These are phyloP conservation scores for Centropus bengalensis DNA, from an alignment of 2,113 vertebrate species.

Conservation along the genomic window DNA sequence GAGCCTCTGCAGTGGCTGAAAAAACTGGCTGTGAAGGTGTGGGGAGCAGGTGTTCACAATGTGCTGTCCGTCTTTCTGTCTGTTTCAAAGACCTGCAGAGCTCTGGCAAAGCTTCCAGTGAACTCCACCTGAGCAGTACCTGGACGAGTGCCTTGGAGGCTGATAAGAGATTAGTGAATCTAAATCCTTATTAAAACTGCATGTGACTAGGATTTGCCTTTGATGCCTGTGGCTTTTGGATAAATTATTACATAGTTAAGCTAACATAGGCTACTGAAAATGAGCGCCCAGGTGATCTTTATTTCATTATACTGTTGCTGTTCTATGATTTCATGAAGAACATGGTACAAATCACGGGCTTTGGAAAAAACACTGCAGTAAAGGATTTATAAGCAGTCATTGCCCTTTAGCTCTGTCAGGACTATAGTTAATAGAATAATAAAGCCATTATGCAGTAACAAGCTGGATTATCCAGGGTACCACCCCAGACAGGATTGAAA, in stretches of 20 bases:
- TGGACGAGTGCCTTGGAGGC: not conserved
- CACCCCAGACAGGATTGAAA: not conserved
- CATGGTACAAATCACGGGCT: not conserved
- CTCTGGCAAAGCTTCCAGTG: not conserved
- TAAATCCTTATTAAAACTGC: not conserved
- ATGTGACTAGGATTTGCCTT: not conserved
- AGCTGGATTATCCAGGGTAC: not conserved
- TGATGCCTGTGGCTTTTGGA: not conserved
- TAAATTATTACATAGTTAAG: not conserved
- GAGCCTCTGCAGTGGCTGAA: not conserved
- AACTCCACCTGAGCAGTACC: not conserved
- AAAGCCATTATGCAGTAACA: not conserved
- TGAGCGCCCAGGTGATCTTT: not conserved
- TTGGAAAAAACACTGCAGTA: not conserved
- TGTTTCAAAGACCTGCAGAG: not conserved
- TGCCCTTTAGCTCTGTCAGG: not conserved
- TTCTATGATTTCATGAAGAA: slow-evolving; percentile 38
- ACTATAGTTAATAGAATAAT: slow-evolving; percentile 1
- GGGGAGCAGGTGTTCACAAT: not conserved
- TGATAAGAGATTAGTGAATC: not conserved
- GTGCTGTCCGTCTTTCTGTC: not conserved
- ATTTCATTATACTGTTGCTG: not conserved
- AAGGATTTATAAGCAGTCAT: not conserved
- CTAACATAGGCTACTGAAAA: not conserved
- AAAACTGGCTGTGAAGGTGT: not conserved